Base-by-base conservation (phyloP, 2,113 vertebrate genomes). In the Enhydra lutris region DNA sequence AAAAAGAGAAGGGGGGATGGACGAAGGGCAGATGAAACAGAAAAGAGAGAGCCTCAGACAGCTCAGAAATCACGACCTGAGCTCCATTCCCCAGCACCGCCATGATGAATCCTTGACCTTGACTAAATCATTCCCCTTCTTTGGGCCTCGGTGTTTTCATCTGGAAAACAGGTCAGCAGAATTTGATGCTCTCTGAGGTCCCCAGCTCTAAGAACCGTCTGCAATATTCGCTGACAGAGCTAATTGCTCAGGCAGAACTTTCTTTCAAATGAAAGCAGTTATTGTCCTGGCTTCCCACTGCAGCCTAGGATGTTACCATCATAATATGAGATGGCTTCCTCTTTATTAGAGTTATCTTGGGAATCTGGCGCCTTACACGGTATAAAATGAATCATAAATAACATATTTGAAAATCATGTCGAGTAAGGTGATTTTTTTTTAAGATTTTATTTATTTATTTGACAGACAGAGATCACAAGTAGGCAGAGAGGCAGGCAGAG, bases 241-340 rank as follows among this genome's bases (percentile, higher is more conserved):
- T 91, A 85, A 92, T 67, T 59, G 57, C 89, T 93, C 9, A 11
- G 78, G 81, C 57, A 95, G 76, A 89, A 88, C 71, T 97, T 91
- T 39, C 91, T 94, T 97, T 93, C 84, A 63, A 93, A 96, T 94
- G 84, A 97, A 84, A 92, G 50, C 89, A 31, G 65, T 79, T 71
- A 96, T 79, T 91, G 52, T 87, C 89, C 81, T 78, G 50, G 95
- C 73, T 88, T 88, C 89, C 61, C 85, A 87, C 21, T 73, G 86
- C 31, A 34, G 55, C 73, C 18, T 57, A 59, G 6, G 45, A 79
- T 67, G 67, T 29, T 63, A 50, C 23, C 18, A 57, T 69, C 79
- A 61, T 85, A 59, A 65, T 63, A 29, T 61, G 39, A 93, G 95
- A 91, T 89, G 57, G 17, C 61, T 69, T 94, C 95, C 84, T 65